Percentiles rank a stretch among this genome's conserved stretches.
Evolutionary conservation across 37 sponge, comb jelly and placozoan genomes (phyloP).

Genomic region (Cladorhizidae sp.): DNA sequence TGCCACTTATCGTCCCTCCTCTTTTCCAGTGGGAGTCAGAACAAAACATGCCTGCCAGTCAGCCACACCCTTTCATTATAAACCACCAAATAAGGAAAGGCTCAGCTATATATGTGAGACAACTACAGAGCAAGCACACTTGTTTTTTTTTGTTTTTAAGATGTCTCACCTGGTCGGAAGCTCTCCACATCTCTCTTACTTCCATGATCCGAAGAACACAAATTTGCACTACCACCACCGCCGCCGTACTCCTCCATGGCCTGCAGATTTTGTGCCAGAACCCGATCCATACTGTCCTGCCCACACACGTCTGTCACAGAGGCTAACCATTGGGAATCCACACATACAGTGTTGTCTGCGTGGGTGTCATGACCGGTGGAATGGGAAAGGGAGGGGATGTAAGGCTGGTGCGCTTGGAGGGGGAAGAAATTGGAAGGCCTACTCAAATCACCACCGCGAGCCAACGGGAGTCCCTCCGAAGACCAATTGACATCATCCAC

Average conservation of each 20-base stretch:
- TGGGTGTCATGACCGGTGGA: not conserved
- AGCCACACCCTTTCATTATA: no score
- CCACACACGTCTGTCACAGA: slow-evolving; percentile 23
- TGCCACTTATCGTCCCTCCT: no score
- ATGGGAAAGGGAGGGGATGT: not conserved
- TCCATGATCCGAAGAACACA: not conserved
- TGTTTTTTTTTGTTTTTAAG: no score
- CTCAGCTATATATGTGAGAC: no score
- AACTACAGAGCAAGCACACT: no score
- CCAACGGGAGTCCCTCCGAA: not conserved
- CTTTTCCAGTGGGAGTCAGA: no score
- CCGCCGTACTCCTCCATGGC: not conserved
- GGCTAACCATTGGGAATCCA: slow-evolving; percentile 44
- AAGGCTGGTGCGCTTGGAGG: not conserved
- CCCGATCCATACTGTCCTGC: slow-evolving; percentile 16
- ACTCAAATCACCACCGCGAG: not conserved
- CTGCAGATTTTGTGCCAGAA: slow-evolving; percentile 38
- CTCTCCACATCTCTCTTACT: no score
- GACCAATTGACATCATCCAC: not conserved
- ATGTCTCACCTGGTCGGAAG: no score
- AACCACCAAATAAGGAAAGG: no score
- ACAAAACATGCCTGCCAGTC: no score
- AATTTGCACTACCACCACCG: not conserved
- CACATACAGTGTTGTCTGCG: not conserved
- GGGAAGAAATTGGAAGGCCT: no score